Evolutionary conservation across 2,888 invertebrate genomes (phyloP).

Genomic region (Gibbula magus): DNA sequence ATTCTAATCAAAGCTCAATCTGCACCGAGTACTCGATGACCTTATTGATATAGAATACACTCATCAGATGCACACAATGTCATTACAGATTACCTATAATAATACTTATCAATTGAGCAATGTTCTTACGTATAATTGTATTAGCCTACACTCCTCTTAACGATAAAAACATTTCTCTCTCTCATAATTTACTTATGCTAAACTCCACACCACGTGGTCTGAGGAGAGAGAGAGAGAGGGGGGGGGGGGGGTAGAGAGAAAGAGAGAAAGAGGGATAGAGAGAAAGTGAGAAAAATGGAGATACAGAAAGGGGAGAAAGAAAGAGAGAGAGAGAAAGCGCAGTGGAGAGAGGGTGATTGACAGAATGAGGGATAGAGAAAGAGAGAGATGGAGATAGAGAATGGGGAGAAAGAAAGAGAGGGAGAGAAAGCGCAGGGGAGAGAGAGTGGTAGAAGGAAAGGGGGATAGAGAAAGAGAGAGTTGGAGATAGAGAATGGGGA

Average conservation of each 20-base stretch:
- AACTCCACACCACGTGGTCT: no score
- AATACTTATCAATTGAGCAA: no score
- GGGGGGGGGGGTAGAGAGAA: not conserved
- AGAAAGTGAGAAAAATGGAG: not conserved
- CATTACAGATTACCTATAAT: no score
- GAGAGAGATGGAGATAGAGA: not conserved
- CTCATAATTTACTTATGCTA: no score
- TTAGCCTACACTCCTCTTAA: no score
- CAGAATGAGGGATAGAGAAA: not conserved
- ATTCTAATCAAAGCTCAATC: no score
- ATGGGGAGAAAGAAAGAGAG: not conserved
- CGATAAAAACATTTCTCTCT: no score
- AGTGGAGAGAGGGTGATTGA: not conserved
- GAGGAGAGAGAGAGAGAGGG: not conserved
- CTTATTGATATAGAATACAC: no score
- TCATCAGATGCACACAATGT: no score
- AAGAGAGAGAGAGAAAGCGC: not conserved
- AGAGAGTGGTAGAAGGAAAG: not conserved
- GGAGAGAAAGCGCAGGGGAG: not conserved
- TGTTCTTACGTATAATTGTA: no score
- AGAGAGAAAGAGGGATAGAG: not conserved
- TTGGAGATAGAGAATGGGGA: not conserved
- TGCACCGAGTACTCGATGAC: no score
- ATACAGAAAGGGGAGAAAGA: not conserved
- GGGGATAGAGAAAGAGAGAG: not conserved